These are phyloP conservation scores for Campoletis raptor DNA, from an alignment of 2,888 invertebrate species.

Conservation along the genomic window DNA sequence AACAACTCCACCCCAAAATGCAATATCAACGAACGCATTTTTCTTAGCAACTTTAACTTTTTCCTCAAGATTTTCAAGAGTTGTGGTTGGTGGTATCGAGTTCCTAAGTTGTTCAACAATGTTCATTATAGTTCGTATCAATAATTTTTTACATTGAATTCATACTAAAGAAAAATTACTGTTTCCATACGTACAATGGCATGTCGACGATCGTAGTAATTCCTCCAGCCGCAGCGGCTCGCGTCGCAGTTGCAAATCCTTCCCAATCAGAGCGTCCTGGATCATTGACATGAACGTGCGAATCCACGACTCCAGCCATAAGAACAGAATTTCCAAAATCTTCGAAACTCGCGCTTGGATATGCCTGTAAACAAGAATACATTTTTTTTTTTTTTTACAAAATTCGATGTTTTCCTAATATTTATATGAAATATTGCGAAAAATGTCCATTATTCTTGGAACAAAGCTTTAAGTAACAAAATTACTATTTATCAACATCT, in stretches of 20 bases:
- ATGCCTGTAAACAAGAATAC: conserved; percentile 56
- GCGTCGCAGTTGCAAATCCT: conserved; percentile 90
- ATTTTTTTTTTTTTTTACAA: background rate
- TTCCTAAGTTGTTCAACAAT: conserved; percentile 85
- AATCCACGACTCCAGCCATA: conserved; percentile 90
- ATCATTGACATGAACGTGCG: conserved; percentile 91
- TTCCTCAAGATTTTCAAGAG: conserved; percentile 87
- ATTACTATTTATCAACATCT: conserved; percentile 6
- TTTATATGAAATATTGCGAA: background rate
- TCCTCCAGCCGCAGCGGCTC: conserved; percentile 90
- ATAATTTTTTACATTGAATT: no score
- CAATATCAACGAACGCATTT: conserved; percentile 89
- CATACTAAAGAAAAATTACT: background rate
- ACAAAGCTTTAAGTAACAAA: background rate
- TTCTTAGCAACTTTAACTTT: conserved; percentile 88
- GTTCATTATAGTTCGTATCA: background rate
- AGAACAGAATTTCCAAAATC: conserved; percentile 86
- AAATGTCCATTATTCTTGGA: background rate
- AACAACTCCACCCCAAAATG: conserved; percentile 93
- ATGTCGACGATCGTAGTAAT: conserved; percentile 91
- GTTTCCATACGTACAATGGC: conserved; percentile 87
- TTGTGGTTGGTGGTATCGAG: conserved; percentile 90
- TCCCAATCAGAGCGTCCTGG: conserved; percentile 91
- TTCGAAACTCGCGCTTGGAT: conserved; percentile 68
- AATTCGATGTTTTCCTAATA: background rate